phyloP scores from a whole-genome alignment of 2,113 vertebrate species.

The Lutjanus erythropterus region DNA sequence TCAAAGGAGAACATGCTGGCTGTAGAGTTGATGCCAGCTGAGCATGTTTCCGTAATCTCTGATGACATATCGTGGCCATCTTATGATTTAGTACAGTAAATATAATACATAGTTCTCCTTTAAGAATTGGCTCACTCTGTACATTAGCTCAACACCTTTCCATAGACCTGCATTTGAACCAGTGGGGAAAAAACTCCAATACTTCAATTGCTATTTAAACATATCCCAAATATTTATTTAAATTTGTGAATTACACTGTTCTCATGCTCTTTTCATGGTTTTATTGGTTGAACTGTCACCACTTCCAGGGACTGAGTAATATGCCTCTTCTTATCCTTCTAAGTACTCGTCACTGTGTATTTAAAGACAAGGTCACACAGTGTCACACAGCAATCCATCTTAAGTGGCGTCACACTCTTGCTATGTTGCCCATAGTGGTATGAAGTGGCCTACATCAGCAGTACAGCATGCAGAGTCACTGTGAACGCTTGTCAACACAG shows the following conservation, averaged over 20 bases:
- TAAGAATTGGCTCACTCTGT: neutral
- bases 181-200: neutral
- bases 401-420: slow-evolving; percentile 24
- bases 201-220: neutral
- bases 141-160: neutral
- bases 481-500: neutral
- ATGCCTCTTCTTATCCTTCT: neutral
- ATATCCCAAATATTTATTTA: neutral
- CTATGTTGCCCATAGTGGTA: slow-evolving; percentile 9
- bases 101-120: too few species aligned
- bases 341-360: slow-evolving; percentile 9
- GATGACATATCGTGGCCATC: too few species aligned
- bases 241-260: neutral
- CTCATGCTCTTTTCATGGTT: neutral
- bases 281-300: neutral
- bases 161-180: neutral
- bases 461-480: slow-evolving; percentile 3
- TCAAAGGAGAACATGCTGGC: too few species aligned
- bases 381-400: slow-evolving; percentile 3
- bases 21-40: too few species aligned
- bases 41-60: too few species aligned
- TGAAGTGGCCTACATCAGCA: neutral
- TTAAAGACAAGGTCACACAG: slow-evolving; percentile 42
- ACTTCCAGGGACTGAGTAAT: neutral
- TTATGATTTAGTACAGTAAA: too few species aligned